Percentiles rank a stretch among this genome's conserved stretches.
Conservation (phyloP, 2,797 vertebrate genomes). For the Phataginus tricuspis region DNA sequence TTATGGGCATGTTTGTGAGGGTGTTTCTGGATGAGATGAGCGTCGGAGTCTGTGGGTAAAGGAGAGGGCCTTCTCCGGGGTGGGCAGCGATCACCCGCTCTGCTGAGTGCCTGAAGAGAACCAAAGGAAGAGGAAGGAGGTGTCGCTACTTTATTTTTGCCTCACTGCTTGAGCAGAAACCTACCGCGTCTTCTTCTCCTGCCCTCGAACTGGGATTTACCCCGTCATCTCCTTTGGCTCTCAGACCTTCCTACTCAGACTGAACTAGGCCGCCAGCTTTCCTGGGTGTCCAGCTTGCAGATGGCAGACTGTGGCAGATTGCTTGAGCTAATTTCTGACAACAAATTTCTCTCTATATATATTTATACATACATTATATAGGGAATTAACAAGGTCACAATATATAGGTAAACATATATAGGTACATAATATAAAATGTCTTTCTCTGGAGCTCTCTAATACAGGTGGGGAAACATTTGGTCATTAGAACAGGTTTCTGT, state of each 20-base stretch:
- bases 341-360: neutral
- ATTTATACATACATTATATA: neutral
- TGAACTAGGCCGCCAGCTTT: neutral
- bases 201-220: neutral
- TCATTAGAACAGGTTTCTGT: neutral
- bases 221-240: neutral
- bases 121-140: neutral
- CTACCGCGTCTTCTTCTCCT: neutral
- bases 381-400: too few species aligned
- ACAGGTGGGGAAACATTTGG: neutral
- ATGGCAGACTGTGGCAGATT: neutral
- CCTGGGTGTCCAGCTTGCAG: neutral
- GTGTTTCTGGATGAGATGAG: neutral
- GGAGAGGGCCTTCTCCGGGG: neutral
- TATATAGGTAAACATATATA: too few species aligned
- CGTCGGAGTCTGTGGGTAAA: neutral
- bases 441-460: neutral
- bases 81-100: neutral
- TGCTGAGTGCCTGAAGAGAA: neutral
- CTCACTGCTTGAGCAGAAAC: neutral
- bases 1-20: neutral
- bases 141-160: neutral
- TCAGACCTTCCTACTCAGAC: neutral
- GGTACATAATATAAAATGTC: neutral
- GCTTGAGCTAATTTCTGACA: neutral